Percentiles rank a stretch among this genome's conserved stretches.
Conservation (phyloP, 1,140 invertebrate genomes). For the Drosophila truncata region DNA sequence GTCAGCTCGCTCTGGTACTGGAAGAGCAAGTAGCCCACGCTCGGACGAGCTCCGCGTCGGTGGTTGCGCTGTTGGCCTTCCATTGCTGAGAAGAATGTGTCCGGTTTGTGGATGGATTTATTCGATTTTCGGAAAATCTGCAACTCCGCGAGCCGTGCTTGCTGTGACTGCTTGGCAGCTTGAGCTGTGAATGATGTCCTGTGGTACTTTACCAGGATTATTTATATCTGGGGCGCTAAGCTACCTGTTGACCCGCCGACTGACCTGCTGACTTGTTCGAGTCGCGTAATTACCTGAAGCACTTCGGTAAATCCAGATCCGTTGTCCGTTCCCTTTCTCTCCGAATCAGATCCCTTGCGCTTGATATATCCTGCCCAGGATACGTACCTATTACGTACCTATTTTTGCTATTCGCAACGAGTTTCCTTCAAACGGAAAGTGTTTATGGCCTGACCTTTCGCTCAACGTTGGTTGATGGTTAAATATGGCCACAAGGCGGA, state of each 20-base stretch:
- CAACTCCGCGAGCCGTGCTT: slow-evolving; percentile 37
- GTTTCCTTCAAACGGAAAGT: slow-evolving; percentile 12
- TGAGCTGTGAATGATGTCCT: slow-evolving; percentile 77
- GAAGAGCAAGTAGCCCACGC: slow-evolving; percentile 72
- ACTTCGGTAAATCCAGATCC: slow-evolving; percentile 40
- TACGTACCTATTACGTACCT: background rate
- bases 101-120: slow-evolving; percentile 9
- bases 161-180: slow-evolving; percentile 63
- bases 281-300: slow-evolving; percentile 70
- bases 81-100: slow-evolving; percentile 30
- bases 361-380: slow-evolving; percentile 38
- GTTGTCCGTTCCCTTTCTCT: background rate
- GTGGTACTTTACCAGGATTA: slow-evolving; percentile 64
- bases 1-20: slow-evolving; percentile 73
- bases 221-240: slow-evolving; percentile 69
- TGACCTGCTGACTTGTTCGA: slow-evolving; percentile 59
- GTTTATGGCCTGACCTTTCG: slow-evolving; percentile 63
- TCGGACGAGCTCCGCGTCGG: slow-evolving; percentile 59
- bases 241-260: slow-evolving; percentile 27
- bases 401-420: slow-evolving; percentile 1
- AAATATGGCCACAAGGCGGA: slow-evolving; percentile 23
- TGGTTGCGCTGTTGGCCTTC: slow-evolving; percentile 54
- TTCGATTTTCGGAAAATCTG: slow-evolving; percentile 8
- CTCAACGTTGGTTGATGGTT: slow-evolving; percentile 18
- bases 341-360: slow-evolving; percentile 34